Evolutionary conservation across 2,113 vertebrate species (phyloP), one percentile per base, ranked within the genome.

Genomic region (Prietella phreatophila): DNA sequence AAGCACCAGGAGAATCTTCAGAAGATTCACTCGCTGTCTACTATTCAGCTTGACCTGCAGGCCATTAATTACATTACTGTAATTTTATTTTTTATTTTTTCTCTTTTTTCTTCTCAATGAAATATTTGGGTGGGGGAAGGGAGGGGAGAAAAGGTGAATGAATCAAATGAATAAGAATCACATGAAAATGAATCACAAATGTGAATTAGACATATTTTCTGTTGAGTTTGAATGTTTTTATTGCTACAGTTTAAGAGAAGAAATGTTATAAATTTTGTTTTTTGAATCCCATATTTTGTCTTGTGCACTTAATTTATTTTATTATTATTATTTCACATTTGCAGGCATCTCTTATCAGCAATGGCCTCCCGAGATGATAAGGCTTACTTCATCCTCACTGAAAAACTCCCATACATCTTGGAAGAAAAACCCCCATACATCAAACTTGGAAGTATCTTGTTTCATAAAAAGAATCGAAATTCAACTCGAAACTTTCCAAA

Each of bases 311-410:
- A 47, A 1, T 17, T 71, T 47, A 6, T 6, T 47, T 47, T 47
- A 4, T 42, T 71, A n/a, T 50, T 85, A 22, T 61, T 6, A 33
- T 65, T 36, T 25, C 25, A 71, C 5, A 39, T 71, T 86, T 86
- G 3, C 76, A 89, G 83, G 78, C 50, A 8, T 69, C 83, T 69
- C 15, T 60, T 39, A 65, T 15, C 20, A 78, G 22, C 36, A 27
- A 89, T 87, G 56, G 89, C 8, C 75, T 90, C 71, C 60, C n/a
- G 2, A 6, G 0, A 71, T n/a, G 14, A 82, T 0, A 0, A 92
- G 0, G 13, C 88, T 19, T 97, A 93, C 90, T 97, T 94, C 92
- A 97, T 97, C 84, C 0, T 96, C 22, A 94, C 88, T 0, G 92
- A 92, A 75, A 87, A 90, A 17, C 47, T 91, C 0, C 3, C 15